Percentiles rank a stretch among this genome's conserved stretches.
Conservation (phyloP, 2,888 invertebrate species). For the Bellardia pandia region DNA sequence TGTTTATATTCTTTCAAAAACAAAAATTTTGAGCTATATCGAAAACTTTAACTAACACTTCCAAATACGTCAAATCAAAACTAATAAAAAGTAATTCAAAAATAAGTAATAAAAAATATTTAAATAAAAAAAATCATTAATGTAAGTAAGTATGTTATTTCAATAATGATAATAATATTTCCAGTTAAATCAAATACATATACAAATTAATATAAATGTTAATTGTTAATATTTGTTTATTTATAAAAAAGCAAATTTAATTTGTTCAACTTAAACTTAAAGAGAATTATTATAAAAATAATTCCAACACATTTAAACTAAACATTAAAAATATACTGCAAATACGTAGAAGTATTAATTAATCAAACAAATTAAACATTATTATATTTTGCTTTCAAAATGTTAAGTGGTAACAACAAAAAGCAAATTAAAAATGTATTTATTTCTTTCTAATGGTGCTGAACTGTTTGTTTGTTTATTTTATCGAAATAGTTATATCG, state of each 20-base stretch:
- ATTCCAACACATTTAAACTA: slow-evolving; percentile 38
- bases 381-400: slow-evolving; percentile 71
- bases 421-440: slow-evolving; percentile 70
- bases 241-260: slow-evolving; percentile 13
- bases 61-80: neutral
- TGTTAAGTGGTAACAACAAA: slow-evolving; percentile 25
- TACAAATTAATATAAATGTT: slow-evolving; percentile 21
- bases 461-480: neutral
- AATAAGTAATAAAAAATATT: neutral
- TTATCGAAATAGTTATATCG: slow-evolving; percentile 10
- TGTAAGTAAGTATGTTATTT: slow-evolving; percentile 14
- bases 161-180: slow-evolving; percentile 41
- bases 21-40: too few species aligned
- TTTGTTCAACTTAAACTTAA: slow-evolving; percentile 54
- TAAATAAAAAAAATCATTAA: neutral
- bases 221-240: slow-evolving; percentile 27
- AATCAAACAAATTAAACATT: slow-evolving; percentile 64
- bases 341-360: neutral
- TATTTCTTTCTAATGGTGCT: slow-evolving; percentile 23
- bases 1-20: too few species aligned
- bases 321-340: slow-evolving; percentile 19
- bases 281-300: slow-evolving; percentile 31
- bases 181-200: slow-evolving; percentile 1
- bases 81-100: neutral
- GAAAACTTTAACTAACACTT: neutral